Evolutionary conservation across 2,113 vertebrate genomes (phyloP).

Genomic region (Lophochroa leadbeateri): DNA sequence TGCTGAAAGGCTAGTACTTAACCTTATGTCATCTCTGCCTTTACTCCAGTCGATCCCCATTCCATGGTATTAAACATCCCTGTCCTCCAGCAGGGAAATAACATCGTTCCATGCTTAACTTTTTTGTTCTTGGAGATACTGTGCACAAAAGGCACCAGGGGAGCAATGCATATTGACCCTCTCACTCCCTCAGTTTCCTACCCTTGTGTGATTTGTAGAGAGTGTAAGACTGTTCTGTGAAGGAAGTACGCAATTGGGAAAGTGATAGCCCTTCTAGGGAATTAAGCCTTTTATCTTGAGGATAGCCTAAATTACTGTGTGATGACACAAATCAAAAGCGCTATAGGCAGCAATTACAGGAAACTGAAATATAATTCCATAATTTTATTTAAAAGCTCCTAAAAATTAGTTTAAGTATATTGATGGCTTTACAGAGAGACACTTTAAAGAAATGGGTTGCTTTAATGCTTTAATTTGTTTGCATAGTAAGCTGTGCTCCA

Average conservation of each 20-base stretch:
- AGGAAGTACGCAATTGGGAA: background rate
- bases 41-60: background rate
- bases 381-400: background rate
- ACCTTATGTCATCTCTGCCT: background rate
- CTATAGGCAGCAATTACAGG: background rate
- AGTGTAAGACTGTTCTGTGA: background rate
- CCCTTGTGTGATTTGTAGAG: background rate
- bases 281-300: background rate
- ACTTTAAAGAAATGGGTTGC: background rate
- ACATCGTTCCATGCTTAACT: background rate
- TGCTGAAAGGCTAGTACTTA: background rate
- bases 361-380: background rate
- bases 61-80: background rate
- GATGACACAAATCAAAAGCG: background rate
- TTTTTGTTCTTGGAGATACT: background rate
- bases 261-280: background rate
- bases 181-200: background rate
- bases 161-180: background rate
- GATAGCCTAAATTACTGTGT: background rate
- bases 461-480: background rate
- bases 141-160: background rate
- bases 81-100: background rate
- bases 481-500: background rate
- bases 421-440: background rate
- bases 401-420: background rate